Evolutionary conservation across 1,140 invertebrate genomes (phyloP), one percentile per base, ranked within the genome.

Genomic region (Rhysida immarginata): DNA sequence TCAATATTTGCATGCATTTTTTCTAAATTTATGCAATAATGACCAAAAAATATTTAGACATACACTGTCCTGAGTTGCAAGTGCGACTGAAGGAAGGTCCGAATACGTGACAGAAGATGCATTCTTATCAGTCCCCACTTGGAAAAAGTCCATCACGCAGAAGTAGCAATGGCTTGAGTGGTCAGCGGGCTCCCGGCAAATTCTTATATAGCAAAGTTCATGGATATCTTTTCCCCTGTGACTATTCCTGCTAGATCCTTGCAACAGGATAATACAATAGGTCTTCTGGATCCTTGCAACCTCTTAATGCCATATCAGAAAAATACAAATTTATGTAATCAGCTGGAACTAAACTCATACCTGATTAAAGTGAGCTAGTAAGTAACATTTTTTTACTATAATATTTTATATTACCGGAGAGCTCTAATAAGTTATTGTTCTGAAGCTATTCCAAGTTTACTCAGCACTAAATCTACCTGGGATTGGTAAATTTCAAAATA

Each of bases 161-260:
- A 65, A 65, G 53, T 63, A 64, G 50, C 60, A 64, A 54, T 64
- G 59, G 50, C 18, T 59, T 53, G 43, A 35, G 58, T 63, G 60
- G 53, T 66, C 59, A 53, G 52, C 61, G 20, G 58, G 61, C 53
- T 62, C 54, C 45, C 57, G 49, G 61, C 60, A 66, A 59, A 65
- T 61, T 58, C 51, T 59, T 53, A 57, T 61, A 60, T 54, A 41
- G 42, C 57, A 60, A 66, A 62, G 29, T 57, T 58, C 57, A 64
- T 58, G 2, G 45, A 55, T 53, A 53, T 62, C 2, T 60, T 63
- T 55, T 60, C 52, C 24, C 49, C 55, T 60, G 57, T 62, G 44
- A 53, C 59, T 58, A 61, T 61, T 51, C 55, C 61, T 61, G 53
- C 44, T n/a, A 35, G 46, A 58, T 45, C 18, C 29, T 24, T 21